These are phyloP conservation scores for Lepidurus couesii DNA, from an alignment of 1,140 invertebrate genomes.

Conservation along the genomic window DNA sequence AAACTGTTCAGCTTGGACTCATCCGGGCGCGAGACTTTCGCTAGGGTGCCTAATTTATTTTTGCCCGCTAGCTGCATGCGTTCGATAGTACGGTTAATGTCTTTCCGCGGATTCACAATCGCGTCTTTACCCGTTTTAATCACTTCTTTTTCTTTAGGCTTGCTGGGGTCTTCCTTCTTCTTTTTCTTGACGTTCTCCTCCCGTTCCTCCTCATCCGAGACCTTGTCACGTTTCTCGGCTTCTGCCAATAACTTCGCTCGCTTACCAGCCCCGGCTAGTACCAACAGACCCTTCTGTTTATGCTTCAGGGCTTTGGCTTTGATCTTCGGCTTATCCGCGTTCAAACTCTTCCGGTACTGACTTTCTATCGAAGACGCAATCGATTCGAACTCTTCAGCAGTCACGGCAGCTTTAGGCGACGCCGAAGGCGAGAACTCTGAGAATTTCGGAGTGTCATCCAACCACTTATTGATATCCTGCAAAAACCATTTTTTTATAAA, in stretches of 20 bases:
- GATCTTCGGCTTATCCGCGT: constrained; percentile 42
- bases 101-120: background rate
- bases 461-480: constrained; percentile 77
- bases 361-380: constrained; percentile 43
- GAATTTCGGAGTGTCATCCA: constrained; percentile 71
- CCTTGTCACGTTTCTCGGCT: constrained; percentile 22
- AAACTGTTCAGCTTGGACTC: constrained; percentile 47
- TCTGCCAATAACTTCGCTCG: constrained; percentile 27
- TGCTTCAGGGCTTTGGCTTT: constrained; percentile 39
- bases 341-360: constrained; percentile 44
- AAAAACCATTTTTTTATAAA: constrained; percentile 33
- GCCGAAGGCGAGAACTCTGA: constrained; percentile 66
- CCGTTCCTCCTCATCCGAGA: constrained; percentile 37
- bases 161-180: constrained; percentile 41
- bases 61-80: constrained; percentile 52
- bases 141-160: constrained; percentile 53
- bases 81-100: constrained; percentile 67
- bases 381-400: constrained; percentile 50
- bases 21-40: constrained; percentile 30
- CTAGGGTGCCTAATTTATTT: constrained; percentile 35
- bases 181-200: constrained; percentile 43
- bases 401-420: constrained; percentile 54
- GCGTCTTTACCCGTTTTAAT: constrained; percentile 40
- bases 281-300: constrained; percentile 31
- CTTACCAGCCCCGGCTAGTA: constrained; percentile 30